These are phyloP conservation scores for Drosophila kokeensis DNA, from an alignment of 2,888 invertebrate genomes.

Conservation along the genomic window DNA sequence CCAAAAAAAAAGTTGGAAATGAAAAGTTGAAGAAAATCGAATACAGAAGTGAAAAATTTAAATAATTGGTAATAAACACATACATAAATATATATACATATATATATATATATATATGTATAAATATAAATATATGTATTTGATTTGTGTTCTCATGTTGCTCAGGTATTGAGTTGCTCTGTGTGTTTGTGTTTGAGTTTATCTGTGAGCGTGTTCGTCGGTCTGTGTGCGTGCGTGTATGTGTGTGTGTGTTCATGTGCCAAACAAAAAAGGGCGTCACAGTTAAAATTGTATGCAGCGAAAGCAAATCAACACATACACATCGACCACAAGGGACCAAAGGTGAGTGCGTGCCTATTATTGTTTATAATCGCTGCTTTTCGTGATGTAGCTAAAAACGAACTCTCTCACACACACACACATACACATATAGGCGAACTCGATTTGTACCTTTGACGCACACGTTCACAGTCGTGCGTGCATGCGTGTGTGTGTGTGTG, in stretches of 20 bases:
- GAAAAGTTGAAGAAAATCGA: constrained; percentile 51
- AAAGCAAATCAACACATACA: constrained; percentile 46
- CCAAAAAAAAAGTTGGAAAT: constrained; percentile 39
- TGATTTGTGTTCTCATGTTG: constrained; percentile 28
- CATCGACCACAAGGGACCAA: constrained; percentile 39
- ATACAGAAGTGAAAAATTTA: constrained; percentile 53
- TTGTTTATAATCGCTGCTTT: constrained; percentile 62
- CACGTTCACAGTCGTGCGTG: constrained; percentile 11
- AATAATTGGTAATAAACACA: constrained; percentile 48
- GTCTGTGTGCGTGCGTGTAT: constrained; percentile 14
- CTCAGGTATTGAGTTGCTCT: constrained; percentile 20
- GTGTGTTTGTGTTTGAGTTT: constrained; percentile 15
- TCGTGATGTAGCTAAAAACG: constrained; percentile 12
- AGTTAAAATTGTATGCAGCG: constrained; percentile 66
- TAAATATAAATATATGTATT: constrained; percentile 15
- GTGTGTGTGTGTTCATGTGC: constrained; percentile 50
- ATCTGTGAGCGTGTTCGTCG: constrained; percentile 4
- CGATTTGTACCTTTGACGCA: constrained; percentile 34
- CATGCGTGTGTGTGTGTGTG: constrained; percentile 12
- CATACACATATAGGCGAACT: constrained; percentile 30
- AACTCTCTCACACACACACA: constrained; percentile 32
- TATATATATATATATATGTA: constrained; percentile 10
- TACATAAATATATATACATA: constrained; percentile 14
- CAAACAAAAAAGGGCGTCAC: constrained; percentile 75
- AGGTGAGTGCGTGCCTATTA: constrained; percentile 76